phyloP scores from a whole-genome alignment of 1,140 invertebrate species.

The Nasonia giraulti region DNA sequence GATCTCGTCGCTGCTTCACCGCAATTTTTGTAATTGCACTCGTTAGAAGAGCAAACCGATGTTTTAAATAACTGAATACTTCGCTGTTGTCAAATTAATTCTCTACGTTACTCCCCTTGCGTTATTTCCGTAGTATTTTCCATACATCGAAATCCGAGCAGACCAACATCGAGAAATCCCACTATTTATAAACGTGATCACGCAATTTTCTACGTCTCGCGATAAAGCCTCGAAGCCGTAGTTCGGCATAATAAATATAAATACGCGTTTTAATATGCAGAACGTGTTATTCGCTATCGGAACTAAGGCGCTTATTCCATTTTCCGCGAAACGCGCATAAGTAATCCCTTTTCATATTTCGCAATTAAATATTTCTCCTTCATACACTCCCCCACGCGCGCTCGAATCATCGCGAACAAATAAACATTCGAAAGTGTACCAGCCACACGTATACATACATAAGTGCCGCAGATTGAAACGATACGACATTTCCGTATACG shows the following conservation, averaged over 20 bases:
- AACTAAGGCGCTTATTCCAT: background rate
- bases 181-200: background rate
- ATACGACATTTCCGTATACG: conserved; percentile 12
- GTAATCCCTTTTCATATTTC: background rate
- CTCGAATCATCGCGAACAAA: background rate
- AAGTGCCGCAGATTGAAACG: conserved; percentile 14
- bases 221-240: background rate
- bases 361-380: background rate
- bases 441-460: background rate
- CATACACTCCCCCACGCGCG: no score
- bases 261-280: background rate
- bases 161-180: background rate
- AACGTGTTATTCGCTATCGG: background rate
- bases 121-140: no score
- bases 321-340: background rate
- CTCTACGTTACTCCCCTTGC: no score
- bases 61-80: background rate
- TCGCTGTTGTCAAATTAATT: background rate
- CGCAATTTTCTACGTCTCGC: background rate
- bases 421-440: background rate
- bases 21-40: background rate
- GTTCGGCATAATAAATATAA: background rate
- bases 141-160: no score
- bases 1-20: background rate
- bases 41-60: background rate